A percentile compares a stretch with the other conserved stretches of the same genome.
Evolutionary conservation across 2,797 vertebrate genomes (phyloP).

Genomic region (Sebastes reedi): DNA sequence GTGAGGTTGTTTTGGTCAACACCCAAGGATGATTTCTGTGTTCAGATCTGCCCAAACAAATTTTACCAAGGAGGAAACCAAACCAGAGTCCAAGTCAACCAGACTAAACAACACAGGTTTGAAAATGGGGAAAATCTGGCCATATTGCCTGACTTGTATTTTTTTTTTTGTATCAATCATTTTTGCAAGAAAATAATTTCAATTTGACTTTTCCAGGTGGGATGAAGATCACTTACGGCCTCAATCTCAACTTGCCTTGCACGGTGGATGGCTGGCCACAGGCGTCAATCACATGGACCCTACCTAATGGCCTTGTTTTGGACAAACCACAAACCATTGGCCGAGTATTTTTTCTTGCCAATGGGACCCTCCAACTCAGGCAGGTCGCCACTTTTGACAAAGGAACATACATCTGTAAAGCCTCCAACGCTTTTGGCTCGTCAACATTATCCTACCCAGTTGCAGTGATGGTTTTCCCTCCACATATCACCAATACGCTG

Average conservation of each 20-base stretch:
- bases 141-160: neutral
- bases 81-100: neutral
- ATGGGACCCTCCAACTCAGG: conserved; percentile 81
- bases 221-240: conserved; percentile 81
- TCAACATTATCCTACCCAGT: conserved; percentile 81
- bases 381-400: conserved; percentile 80
- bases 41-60: neutral
- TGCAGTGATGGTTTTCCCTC: conserved; percentile 81
- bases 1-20: neutral
- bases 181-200: neutral
- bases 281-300: conserved; percentile 79
- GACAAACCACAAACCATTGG: conserved; percentile 79
- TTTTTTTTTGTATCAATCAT: neutral
- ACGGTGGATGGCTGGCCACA: conserved; percentile 82
- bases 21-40: neutral
- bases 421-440: conserved; percentile 82
- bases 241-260: conserved; percentile 80
- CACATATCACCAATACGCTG: conserved; percentile 77
- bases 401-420: conserved; percentile 83
- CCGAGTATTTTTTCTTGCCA: conserved; percentile 71
- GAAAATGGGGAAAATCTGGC: neutral
- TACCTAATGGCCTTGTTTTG: conserved; percentile 81
- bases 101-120: neutral
- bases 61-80: neutral
- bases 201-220: conserved; percentile 55